Percentiles rank a stretch among this genome's conserved stretches.
Conservation (phyloP, 2,113 vertebrate species). For the Dromaius novaehollandiae region DNA sequence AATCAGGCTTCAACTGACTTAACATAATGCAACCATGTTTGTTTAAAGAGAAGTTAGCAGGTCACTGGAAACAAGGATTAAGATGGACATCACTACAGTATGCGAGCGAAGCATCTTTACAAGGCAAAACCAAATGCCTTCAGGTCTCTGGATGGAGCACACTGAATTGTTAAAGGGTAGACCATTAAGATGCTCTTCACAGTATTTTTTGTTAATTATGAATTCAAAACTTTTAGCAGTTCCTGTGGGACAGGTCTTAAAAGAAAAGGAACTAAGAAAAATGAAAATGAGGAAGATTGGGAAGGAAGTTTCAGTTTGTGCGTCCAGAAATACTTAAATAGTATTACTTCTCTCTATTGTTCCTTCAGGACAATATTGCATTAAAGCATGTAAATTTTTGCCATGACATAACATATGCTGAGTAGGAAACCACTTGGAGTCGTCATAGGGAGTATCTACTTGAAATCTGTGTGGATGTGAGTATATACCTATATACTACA, state of each 20-base stretch:
- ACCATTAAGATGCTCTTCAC: neutral
- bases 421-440: neutral
- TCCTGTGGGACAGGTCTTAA: neutral
- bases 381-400: neutral
- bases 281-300: neutral
- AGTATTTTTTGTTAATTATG: neutral
- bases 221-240: neutral
- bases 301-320: neutral
- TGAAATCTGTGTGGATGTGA: neutral
- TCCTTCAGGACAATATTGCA: neutral
- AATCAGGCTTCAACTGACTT: neutral
- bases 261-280: neutral
- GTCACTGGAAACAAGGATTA: neutral
- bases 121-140: neutral
- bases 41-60: neutral
- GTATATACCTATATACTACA: neutral
- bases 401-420: neutral
- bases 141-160: neutral
- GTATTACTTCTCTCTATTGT: neutral
- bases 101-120: neutral
- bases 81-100: neutral
- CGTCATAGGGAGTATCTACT: neutral
- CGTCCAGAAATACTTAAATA: neutral
- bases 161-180: neutral
- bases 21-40: neutral